Evolutionary conservation across 2,797 vertebrate genomes (phyloP).

Genomic region (Neosilurus hyrtlii): DNA sequence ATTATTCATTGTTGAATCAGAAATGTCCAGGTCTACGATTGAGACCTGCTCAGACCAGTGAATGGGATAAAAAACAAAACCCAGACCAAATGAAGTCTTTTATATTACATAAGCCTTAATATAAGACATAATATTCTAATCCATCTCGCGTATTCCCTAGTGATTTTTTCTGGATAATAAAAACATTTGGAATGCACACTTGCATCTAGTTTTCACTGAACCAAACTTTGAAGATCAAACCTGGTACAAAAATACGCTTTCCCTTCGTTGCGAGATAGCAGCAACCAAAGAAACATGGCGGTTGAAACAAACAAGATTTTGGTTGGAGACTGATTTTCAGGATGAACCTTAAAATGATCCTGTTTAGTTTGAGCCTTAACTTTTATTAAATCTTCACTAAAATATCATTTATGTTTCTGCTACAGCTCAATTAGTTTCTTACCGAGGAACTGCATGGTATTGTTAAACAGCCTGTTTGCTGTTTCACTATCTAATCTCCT

Average conservation of each 20-base stretch:
- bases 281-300: not conserved
- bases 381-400: not conserved
- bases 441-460: not conserved
- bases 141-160: not conserved
- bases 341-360: not conserved
- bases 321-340: not conserved
- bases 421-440: not conserved
- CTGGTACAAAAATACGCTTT: not conserved
- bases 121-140: too few species aligned
- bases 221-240: not conserved
- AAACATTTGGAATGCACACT: not conserved
- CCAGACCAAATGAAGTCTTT: not conserved
- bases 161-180: not conserved
- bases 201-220: too few species aligned
- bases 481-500: not conserved
- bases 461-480: not conserved
- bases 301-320: not conserved
- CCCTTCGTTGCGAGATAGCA: not conserved
- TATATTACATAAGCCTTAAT: too few species aligned
- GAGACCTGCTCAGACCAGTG: not conserved
- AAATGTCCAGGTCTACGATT: not conserved
- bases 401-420: not conserved
- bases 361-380: conserved; percentile 1
- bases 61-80: conserved; percentile 1
- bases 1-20: not conserved